A percentile compares a stretch with the other conserved stretches of the same genome.
Evolutionary conservation across 2,113 vertebrate genomes (phyloP).

Genomic region (Bufo gargarizans): DNA sequence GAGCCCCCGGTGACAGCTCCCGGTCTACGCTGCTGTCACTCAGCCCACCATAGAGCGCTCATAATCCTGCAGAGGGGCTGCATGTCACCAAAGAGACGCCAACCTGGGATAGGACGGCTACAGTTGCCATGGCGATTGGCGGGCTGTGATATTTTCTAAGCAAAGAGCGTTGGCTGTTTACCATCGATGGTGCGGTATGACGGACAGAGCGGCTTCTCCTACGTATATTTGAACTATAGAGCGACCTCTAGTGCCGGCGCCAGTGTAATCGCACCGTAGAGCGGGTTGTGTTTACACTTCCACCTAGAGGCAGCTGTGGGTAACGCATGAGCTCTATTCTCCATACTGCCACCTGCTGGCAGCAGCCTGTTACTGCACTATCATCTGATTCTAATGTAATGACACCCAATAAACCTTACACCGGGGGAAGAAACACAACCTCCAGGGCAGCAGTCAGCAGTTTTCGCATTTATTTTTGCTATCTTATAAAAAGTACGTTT

Average conservation of each 20-base stretch:
- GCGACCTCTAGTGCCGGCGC: neutral
- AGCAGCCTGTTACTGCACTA: neutral
- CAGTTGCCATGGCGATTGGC: conserved; percentile 1
- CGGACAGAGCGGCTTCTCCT: neutral
- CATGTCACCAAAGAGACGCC: conserved; percentile 28
- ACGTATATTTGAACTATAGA: neutral
- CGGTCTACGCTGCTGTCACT: conserved; percentile 17
- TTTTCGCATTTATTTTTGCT: conserved; percentile 7
- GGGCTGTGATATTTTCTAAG: too few relatives aligned
- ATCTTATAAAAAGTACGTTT: conserved; percentile 48
- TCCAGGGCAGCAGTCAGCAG: too few relatives aligned
- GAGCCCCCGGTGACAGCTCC: neutral
- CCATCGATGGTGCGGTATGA: neutral
- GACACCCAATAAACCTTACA: too few relatives aligned
- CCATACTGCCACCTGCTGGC: neutral
- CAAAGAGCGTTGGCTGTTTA: neutral
- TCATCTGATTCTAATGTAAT: too few relatives aligned
- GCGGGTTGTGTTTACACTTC: too few relatives aligned
- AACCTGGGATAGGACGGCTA: neutral
- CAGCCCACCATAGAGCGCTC: neutral
- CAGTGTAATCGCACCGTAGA: neutral
- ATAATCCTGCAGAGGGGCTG: neutral
- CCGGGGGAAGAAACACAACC: too few relatives aligned
- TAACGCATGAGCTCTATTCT: neutral
- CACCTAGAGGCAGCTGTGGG: too few relatives aligned